Base-by-base conservation (phyloP, 2,888 invertebrate species). In the Drosophila subquinaria region DNA sequence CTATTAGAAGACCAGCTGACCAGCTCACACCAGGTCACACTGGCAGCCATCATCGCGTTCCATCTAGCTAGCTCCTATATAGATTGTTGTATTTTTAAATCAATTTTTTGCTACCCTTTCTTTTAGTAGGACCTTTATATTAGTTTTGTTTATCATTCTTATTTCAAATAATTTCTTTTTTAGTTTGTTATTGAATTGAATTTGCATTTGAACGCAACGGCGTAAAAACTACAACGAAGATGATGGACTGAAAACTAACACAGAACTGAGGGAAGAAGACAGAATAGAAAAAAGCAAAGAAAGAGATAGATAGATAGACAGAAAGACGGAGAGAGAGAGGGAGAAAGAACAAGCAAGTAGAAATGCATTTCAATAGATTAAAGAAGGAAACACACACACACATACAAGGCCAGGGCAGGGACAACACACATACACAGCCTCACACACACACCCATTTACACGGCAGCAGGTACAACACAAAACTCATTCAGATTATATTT, bases 1-100 rank as follows among this genome's bases (percentile, higher is more conserved):
- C 92, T 94, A 96, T 93, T 97, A 95, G 93, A 42, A 95, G 93
- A 42, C 40, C 45, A 56, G 4, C 23, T 23, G 23, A 4, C 30
- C 35, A 60, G 8, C 27, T 36, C n/a, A n/a, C n/a, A n/a, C n/a
- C n/a, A n/a, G 51, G 48, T 23, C 47, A 13, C n/a, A 20, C 6
- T 35, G 43, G n/a, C n/a, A 35, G 53, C 40, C 61, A 42, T 40
- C 48, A 61, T 47, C 60, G 59, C 40, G 48, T 73, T 76, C 68
- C 65, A 73, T 59, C 56, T 67, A 53, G 35, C 45, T 60, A 30
- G 30, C 30, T 30, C 30, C 48, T 3, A 56, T 43, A 30, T 52
- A 20, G 45, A 55, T 48, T 35, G 17, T 15, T 45, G 9, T 42
- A 9, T 43, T 27, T 63, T 51, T 23, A 20, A 45, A 42, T 15